A percentile compares a stretch with the other conserved stretches of the same genome.
phyloP scores from a whole-genome alignment of 2,888 invertebrate species.

The Orgyia antiqua region DNA sequence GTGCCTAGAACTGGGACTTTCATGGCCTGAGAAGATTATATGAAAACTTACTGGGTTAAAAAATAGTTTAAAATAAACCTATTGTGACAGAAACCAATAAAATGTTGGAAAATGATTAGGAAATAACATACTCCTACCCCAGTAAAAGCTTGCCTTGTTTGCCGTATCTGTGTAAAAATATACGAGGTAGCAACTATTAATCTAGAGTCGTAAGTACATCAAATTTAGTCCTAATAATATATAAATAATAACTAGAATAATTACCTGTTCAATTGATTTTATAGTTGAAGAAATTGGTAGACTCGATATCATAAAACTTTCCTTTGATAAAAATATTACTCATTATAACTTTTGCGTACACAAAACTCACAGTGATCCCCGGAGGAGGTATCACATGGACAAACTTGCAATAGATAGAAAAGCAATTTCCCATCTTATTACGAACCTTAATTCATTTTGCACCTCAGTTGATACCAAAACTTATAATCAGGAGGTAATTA shows the following conservation, averaged over 20 bases:
- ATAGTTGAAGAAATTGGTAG: constrained; percentile 31
- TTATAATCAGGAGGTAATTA: constrained; percentile 48
- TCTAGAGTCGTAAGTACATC: no score
- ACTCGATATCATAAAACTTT: constrained; percentile 39
- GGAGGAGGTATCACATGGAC: constrained; percentile 25
- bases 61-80: no score
- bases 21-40: no score
- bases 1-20: no score
- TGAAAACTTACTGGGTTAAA: no score
- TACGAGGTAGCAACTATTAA: neutral
- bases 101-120: no score
- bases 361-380: constrained; percentile 24
- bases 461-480: constrained; percentile 49
- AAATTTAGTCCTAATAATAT: constrained; percentile 9
- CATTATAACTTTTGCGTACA: constrained; percentile 38
- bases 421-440: constrained; percentile 44
- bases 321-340: constrained; percentile 41
- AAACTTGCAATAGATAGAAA: constrained; percentile 28
- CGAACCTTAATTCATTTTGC: constrained; percentile 45
- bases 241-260: constrained; percentile 16
- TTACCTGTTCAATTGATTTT: constrained; percentile 16
- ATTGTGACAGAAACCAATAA: no score
- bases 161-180: no score
- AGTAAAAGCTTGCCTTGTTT: no score
- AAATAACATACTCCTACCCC: no score